These are phyloP conservation scores for Drosophila bifasciata DNA, from an alignment of 1,140 invertebrate genomes.

Conservation along the genomic window DNA sequence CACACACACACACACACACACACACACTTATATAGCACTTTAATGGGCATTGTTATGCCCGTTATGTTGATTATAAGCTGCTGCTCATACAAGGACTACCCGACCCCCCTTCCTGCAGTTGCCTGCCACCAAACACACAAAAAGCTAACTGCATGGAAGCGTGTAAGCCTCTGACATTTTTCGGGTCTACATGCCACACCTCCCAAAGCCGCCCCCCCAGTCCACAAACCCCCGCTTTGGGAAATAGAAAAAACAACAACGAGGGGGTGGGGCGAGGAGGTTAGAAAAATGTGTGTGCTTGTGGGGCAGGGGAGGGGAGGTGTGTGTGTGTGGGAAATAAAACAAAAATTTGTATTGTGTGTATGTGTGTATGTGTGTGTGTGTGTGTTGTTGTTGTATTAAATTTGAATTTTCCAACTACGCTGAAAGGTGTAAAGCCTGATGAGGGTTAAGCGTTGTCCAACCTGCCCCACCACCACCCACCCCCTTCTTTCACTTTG, in stretches of 20 bases:
- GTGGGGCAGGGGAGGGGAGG: too few species aligned
- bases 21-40: constrained; percentile 20
- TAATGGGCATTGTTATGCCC: constrained; percentile 62
- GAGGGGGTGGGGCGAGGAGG: too few species aligned
- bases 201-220: neutral
- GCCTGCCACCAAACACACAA: constrained; percentile 12
- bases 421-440: constrained; percentile 64
- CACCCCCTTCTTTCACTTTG: too few species aligned
- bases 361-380: too few species aligned
- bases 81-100: constrained; percentile 15
- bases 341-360: constrained; percentile 29
- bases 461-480: neutral
- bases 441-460: constrained; percentile 62
- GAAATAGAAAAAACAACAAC: constrained; percentile 35
- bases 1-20: too few species aligned
- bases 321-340: constrained; percentile 1
- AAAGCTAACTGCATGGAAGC: constrained; percentile 40
- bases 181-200: constrained; percentile 12
- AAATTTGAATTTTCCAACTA: constrained; percentile 61
- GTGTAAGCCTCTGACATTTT: constrained; percentile 53
- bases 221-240: too few species aligned
- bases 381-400: constrained; percentile 8
- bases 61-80: constrained; percentile 68
- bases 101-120: neutral
- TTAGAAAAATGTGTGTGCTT: too few species aligned